Conservation (phyloP, 1,140 invertebrate genomes). For the Aplysia californica region DNA sequence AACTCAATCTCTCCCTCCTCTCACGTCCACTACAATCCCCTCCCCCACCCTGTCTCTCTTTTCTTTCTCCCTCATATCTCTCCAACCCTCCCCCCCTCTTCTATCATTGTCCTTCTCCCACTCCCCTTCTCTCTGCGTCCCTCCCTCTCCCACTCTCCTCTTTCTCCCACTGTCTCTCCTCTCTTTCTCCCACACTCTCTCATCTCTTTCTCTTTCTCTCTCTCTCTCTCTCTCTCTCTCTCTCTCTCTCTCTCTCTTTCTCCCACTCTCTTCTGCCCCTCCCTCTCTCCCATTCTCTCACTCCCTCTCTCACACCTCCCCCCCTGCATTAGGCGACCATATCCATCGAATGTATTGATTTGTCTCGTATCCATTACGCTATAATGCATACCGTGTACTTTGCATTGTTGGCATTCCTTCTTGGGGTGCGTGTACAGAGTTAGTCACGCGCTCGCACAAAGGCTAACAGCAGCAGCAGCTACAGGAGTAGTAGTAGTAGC, state of each 20-base stretch:
- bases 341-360: too few relatives aligned
- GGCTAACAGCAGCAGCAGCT: too few relatives aligned
- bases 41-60: background rate
- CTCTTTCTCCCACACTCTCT: background rate
- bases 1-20: too few relatives aligned
- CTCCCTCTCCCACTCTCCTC: background rate
- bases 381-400: too few relatives aligned
- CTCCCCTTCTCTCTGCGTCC: background rate
- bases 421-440: too few relatives aligned
- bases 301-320: constrained; percentile 27
- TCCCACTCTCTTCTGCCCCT: background rate
- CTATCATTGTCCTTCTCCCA: background rate
- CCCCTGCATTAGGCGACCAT: too few relatives aligned
- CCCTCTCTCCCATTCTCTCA: constrained; percentile 7
- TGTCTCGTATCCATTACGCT: too few relatives aligned
- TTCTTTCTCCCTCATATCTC: background rate
- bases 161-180: background rate
- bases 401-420: too few relatives aligned
- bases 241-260: constrained; percentile 10
- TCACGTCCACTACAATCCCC: too few relatives aligned
- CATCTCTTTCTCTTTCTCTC: background rate
- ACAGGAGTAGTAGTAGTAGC: too few relatives aligned
- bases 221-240: constrained; percentile 14
- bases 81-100: background rate
- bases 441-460: too few relatives aligned